Base-by-base conservation (phyloP, 2,888 invertebrate genomes). In the Laspeyria flexula region DNA sequence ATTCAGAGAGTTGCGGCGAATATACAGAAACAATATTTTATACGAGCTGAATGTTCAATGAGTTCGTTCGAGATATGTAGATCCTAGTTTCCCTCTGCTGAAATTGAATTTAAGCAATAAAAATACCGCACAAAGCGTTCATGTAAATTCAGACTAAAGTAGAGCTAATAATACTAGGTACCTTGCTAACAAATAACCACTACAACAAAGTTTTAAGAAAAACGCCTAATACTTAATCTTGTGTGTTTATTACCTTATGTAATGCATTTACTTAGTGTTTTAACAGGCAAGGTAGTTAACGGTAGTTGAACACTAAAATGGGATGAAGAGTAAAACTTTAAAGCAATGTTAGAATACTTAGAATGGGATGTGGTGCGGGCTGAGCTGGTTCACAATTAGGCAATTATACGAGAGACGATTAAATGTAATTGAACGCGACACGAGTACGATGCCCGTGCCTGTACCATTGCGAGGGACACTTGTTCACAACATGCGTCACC, bases 371-470 rank as follows among this genome's bases (percentile, higher is more conserved):
- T 56, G 45, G 57, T 73, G 73, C 71, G 68, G 71, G 67, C 65
- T 72, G 71, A 71, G 70, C 64, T 72, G 71, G 75, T 75, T 79
- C 74, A 78, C 86, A 89, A 89, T 85, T 85, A 86, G 82, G 81
- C 86, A 86, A 90, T 90, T 88, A 88, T 86, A 88, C 87, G 80
- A 85, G 80, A 83, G 77, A 77, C 86, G 85, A 91, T 92, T 90
- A 90, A 85, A 80, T 84, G 85, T 87, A 91, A 91, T 91, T 90
- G 90, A 88, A 85, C 80, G 83, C 84, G 85, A 83, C 83, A 80
- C 77, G 78, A 80, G 75, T 74, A 69, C 74, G 73, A 45, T 44
- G 51, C 21, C 44, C 41, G 41, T 37, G 16, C 44, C 43, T 45
- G 37, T 33, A 75, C 68, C 71, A 63, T 60, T 68, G 67, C 51